Percentiles rank a stretch among this genome's conserved stretches.
Evolutionary conservation across 2,113 vertebrate genomes (phyloP).

Genomic region (Psilopsiagon aymara): DNA sequence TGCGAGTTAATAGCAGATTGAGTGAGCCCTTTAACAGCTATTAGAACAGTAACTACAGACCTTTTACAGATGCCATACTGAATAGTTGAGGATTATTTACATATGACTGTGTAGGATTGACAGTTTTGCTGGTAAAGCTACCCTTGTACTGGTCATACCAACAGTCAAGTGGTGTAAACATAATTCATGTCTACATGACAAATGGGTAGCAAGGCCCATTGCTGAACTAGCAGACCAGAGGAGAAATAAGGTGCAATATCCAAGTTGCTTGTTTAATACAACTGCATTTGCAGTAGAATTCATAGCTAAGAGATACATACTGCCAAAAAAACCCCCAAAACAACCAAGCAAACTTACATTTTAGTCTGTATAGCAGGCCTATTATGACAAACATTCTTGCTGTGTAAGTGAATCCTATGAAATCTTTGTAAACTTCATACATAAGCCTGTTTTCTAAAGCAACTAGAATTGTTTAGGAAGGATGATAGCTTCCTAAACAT

Average conservation of each 20-base stretch:
- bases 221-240: neutral
- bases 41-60: neutral
- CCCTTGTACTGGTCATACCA: neutral
- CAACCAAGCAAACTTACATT: neutral
- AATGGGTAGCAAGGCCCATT: neutral
- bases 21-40: neutral
- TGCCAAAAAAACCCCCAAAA: too few relatives aligned
- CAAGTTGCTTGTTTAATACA: neutral
- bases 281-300: neutral
- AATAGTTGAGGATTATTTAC: conserved; percentile 10
- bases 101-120: neutral
- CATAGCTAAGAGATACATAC: neutral
- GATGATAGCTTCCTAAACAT: neutral
- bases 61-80: neutral
- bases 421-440: neutral
- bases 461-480: neutral
- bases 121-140: neutral
- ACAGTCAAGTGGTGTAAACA: neutral
- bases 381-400: neutral
- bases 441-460: neutral
- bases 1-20: neutral
- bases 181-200: neutral
- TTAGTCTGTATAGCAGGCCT: neutral
- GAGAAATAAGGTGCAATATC: neutral
- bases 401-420: neutral